phyloP scores from a whole-genome alignment of 2,797 vertebrate species.

The Antennarius maculatus region DNA sequence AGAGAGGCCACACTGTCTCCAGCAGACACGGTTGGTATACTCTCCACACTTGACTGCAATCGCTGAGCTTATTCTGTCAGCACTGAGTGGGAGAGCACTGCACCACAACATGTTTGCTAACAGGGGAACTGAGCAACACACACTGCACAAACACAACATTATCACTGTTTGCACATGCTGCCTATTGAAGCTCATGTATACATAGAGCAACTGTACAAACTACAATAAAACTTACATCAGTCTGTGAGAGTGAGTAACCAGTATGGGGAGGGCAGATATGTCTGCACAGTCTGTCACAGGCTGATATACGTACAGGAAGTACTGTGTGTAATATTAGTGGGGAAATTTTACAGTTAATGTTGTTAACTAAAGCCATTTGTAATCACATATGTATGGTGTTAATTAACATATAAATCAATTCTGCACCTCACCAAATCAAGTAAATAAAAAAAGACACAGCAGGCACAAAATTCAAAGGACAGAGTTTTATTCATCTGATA shows the following conservation, averaged over 20 bases:
- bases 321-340: conserved; percentile 22
- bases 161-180: conserved; percentile 72
- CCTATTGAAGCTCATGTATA: conserved; percentile 65
- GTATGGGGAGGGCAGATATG: conserved; percentile 11
- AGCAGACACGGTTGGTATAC: conserved; percentile 52
- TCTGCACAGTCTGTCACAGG: conserved; percentile 29
- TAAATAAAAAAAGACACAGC: conserved; percentile 15
- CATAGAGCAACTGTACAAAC: conserved; percentile 68
- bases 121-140: conserved; percentile 47
- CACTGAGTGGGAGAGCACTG: conserved; percentile 64
- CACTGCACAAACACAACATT: conserved; percentile 65
- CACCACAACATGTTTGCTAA: conserved; percentile 63
- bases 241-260: conserved; percentile 39
- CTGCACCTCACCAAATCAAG: conserved; percentile 30
- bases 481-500: conserved; percentile 6
- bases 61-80: conserved; percentile 62
- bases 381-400: conserved; percentile 45
- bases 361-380: conserved; percentile 11
- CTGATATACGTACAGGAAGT: conserved; percentile 23
- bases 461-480: conserved; percentile 17
- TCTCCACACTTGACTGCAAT: conserved; percentile 59
- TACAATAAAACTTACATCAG: conserved; percentile 57
- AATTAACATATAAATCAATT: conserved; percentile 18
- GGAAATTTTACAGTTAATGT: conserved; percentile 3
- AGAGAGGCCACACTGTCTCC: conserved; percentile 36